A percentile compares a stretch with the other conserved stretches of the same genome.
Evolutionary conservation across 1,140 invertebrate species (phyloP).

Genomic region (Macrotrachela quadricornifera): DNA sequence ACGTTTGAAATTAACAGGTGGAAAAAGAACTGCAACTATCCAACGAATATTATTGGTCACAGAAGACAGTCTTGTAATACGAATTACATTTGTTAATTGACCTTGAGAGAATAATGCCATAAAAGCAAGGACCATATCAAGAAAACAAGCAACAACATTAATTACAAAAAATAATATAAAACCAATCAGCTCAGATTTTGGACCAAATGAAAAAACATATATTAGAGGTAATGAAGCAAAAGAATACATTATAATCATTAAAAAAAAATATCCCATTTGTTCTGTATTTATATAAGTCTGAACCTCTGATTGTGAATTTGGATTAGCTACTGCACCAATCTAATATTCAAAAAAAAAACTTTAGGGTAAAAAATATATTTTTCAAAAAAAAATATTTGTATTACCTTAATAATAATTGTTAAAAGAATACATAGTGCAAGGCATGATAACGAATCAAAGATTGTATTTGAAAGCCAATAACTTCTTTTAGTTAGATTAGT

Average conservation of each 20-base stretch:
- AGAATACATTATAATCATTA: too few relatives aligned
- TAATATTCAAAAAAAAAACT: too few relatives aligned
- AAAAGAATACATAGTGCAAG: not conserved
- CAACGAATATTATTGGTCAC: not conserved
- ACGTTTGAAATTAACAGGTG: constrained; percentile 2
- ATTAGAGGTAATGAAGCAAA: not conserved
- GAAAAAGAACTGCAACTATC: not conserved
- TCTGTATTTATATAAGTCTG: too few relatives aligned
- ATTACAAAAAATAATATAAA: constrained; percentile 2
- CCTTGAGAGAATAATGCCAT: not conserved
- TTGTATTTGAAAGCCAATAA: constrained; percentile 4
- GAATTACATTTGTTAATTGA: not conserved
- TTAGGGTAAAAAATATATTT: too few relatives aligned
- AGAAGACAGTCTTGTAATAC: not conserved
- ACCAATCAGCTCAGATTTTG: constrained; percentile 2
- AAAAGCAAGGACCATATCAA: constrained; percentile 1
- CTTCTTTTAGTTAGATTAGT: not conserved
- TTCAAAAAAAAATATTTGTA: too few relatives aligned
- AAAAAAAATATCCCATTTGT: too few relatives aligned
- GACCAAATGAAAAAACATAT: constrained; percentile 3
- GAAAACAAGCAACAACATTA: not conserved
- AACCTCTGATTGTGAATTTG: too few relatives aligned
- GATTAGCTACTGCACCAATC: too few relatives aligned
- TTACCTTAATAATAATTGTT: too few relatives aligned
- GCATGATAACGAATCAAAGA: not conserved